A percentile compares a stretch with the other conserved stretches of the same genome.
Conservation (phyloP, 2,888 invertebrate species). For the Tinea semifulvella region DNA sequence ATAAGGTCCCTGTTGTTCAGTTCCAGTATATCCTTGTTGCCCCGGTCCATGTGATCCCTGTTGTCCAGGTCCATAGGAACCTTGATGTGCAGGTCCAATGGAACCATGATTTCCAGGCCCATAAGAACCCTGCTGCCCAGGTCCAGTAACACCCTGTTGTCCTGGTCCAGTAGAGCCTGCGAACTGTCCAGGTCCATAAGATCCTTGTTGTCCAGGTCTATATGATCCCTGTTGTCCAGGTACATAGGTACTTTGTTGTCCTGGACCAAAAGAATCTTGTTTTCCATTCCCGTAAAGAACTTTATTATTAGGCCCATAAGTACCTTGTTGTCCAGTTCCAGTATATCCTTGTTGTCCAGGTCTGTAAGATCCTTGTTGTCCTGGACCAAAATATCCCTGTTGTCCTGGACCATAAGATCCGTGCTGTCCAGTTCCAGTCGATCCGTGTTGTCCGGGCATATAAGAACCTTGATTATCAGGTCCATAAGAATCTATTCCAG, state of each 20-base stretch:
- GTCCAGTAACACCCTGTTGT: not conserved
- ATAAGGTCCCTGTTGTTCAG: not conserved
- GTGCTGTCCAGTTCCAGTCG: not conserved
- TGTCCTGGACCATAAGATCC: not conserved
- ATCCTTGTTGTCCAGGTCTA: slow-evolving; percentile 11
- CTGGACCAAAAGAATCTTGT: slow-evolving; percentile 7
- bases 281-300: slow-evolving; percentile 11
- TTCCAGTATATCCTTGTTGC: not conserved
- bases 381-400: slow-evolving; percentile 5
- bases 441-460: not conserved
- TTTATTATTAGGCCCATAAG: slow-evolving; percentile 1
- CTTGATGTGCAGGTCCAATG: no score
- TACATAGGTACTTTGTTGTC: not conserved
- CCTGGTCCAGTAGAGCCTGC: not conserved
- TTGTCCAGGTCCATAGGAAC: not conserved
- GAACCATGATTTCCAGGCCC: not conserved
- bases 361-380: slow-evolving; percentile 1
- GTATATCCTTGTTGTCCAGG: slow-evolving; percentile 14
- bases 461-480: not conserved
- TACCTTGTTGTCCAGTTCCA: slow-evolving; percentile 7
- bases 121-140: not conserved
- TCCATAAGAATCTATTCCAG: not conserved
- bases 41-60: not conserved
- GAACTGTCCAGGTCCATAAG: not conserved
- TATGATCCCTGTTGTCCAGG: slow-evolving; percentile 8